These are phyloP conservation scores for Gambelia wislizenii DNA, from an alignment of 2,797 vertebrate species.

Conservation along the genomic window DNA sequence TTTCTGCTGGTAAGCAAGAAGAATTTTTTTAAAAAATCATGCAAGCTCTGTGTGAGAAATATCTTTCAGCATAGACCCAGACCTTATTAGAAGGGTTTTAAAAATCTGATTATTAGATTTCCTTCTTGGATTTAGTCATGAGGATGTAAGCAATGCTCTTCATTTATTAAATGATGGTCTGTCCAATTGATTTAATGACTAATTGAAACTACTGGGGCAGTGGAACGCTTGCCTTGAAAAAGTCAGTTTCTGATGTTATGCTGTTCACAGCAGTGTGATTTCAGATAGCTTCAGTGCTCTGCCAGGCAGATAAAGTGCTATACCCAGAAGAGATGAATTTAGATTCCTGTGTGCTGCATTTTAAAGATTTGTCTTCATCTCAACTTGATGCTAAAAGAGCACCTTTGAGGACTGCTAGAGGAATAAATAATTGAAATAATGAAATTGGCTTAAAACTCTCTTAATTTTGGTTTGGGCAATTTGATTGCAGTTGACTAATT, in stretches of 20 bases:
- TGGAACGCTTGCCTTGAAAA: not conserved
- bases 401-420: conserved; percentile 39
- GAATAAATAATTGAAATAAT: conserved; percentile 51
- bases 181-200: conserved; percentile 46
- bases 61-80: not conserved
- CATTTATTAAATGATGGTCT: conserved; percentile 19
- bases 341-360: not conserved
- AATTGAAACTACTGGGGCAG: conserved; percentile 28
- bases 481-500: conserved; percentile 50
- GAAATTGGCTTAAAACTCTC: conserved; percentile 49
- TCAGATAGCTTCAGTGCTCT: conserved; percentile 18
- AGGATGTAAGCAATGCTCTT: not conserved
- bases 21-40: not conserved
- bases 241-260: not conserved
- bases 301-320: not conserved
- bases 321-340: conserved; percentile 6
- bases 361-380: conserved; percentile 20
- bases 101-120: too few relatives aligned
- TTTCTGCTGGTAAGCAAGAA: not conserved
- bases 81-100: not conserved
- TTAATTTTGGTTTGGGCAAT: conserved; percentile 50
- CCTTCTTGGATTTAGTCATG: not conserved
- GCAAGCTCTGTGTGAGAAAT: not conserved
- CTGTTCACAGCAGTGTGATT: not conserved
- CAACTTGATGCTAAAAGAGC: conserved; percentile 23